These are phyloP conservation scores for Pachyrhynchus sulphureomaculatus DNA, from an alignment of 1,140 invertebrate genomes.

Conservation along the genomic window DNA sequence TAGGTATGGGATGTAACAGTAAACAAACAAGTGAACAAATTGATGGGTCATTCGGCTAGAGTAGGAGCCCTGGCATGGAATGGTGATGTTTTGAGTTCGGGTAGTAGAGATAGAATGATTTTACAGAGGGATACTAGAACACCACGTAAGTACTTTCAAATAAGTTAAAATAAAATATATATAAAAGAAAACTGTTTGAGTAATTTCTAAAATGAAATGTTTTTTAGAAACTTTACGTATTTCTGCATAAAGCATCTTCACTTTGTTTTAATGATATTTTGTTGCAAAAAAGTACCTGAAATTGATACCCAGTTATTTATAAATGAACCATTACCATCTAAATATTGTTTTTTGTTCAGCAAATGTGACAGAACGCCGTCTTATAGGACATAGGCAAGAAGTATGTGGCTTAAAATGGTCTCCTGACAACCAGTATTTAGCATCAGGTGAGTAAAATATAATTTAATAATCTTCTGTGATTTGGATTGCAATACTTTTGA, in stretches of 20 bases:
- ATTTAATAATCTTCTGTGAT: neutral
- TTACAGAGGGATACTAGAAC: slow-evolving; percentile 92
- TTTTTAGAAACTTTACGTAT: no score
- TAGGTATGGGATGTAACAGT: slow-evolving; percentile 90
- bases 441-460: slow-evolving; percentile 59
- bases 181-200: no score
- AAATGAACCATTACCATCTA: no score
- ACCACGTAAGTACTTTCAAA: slow-evolving; percentile 68
- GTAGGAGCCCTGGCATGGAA: slow-evolving; percentile 98
- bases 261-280: no score
- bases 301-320: no score
- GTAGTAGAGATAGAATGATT: slow-evolving; percentile 92
- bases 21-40: slow-evolving; percentile 90
- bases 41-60: slow-evolving; percentile 89
- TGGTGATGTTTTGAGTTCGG: slow-evolving; percentile 94
- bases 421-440: slow-evolving; percentile 96
- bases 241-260: no score
- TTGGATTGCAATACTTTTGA: no score
- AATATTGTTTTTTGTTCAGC: slow-evolving; percentile 51
- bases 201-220: no score
- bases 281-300: no score
- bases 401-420: slow-evolving; percentile 99
- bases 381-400: slow-evolving; percentile 95
- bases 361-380: slow-evolving; percentile 70
- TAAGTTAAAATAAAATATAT: no score